These are phyloP conservation scores for Calameuta pallipes DNA, from an alignment of 2,888 invertebrate genomes.

Conservation along the genomic window DNA sequence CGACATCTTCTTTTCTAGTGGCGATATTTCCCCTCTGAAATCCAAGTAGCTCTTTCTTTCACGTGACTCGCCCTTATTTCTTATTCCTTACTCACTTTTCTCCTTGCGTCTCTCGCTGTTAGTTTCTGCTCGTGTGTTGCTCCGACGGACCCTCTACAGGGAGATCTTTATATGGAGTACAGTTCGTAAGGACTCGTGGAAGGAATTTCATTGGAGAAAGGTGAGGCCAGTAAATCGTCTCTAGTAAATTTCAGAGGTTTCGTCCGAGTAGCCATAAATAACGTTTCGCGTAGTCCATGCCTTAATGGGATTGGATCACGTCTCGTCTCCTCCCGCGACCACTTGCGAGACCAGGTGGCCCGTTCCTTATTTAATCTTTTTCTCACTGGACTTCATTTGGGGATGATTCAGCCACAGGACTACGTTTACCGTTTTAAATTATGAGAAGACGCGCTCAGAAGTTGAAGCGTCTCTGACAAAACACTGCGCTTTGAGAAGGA, in stretches of 20 bases:
- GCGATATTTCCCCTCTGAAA: no score
- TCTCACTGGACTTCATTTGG: neutral
- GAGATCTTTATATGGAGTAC: neutral
- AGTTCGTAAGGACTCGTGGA: neutral
- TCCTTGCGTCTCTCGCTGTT: conserved; percentile 3
- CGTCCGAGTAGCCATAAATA: conserved; percentile 21
- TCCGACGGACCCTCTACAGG: conserved; percentile 13
- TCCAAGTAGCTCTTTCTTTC: neutral
- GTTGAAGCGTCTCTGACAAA: neutral
- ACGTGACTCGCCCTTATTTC: neutral
- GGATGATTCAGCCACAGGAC: neutral
- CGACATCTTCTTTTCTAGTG: neutral
- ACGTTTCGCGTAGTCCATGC: conserved; percentile 14
- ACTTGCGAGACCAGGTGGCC: neutral
- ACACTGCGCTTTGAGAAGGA: neutral
- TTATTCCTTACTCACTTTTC: neutral
- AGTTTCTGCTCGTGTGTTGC: conserved; percentile 15
- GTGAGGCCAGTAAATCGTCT: conserved; percentile 7
- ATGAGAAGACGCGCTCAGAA: neutral
- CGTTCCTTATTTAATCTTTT: neutral
- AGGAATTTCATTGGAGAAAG: conserved; percentile 1
- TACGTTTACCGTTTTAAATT: neutral
- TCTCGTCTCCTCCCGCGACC: conserved; percentile 9
- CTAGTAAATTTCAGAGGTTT: conserved; percentile 8
- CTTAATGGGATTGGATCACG: conserved; percentile 26